Conservation (phyloP, 2,888 invertebrate genomes). For the Uropetala carovei region DNA sequence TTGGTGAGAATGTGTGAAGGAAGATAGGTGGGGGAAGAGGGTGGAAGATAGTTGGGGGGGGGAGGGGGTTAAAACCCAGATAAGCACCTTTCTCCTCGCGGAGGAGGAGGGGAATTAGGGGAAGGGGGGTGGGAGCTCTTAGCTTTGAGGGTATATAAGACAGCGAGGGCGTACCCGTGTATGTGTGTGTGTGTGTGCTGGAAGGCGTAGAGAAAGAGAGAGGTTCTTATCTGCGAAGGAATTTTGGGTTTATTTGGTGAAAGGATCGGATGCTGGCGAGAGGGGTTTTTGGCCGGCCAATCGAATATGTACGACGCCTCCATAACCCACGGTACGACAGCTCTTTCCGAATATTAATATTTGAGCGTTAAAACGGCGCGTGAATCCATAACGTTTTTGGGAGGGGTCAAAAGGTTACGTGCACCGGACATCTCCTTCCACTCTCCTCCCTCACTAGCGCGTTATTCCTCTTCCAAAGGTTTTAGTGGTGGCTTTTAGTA, state of each 20-base stretch:
- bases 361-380: background rate
- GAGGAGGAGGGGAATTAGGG: too few species aligned
- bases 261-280: slow-evolving; percentile 5
- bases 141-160: background rate
- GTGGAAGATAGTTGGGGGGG: too few species aligned
- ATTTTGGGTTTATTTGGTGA: slow-evolving; percentile 25
- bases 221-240: slow-evolving; percentile 11
- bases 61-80: slow-evolving; percentile 11
- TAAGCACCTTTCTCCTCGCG: slow-evolving; percentile 11
- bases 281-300: background rate
- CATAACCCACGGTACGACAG: background rate
- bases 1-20: background rate
- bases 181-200: background rate
- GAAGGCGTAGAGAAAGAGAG: background rate
- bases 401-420: background rate
- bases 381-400: background rate
- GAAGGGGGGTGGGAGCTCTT: background rate
- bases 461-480: too few species aligned
- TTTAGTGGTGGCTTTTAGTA: too few species aligned
- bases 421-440: background rate
- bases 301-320: slow-evolving; percentile 12
- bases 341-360: slow-evolving; percentile 1
- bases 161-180: background rate
- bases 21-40: background rate
- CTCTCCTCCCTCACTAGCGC: too few species aligned